Conservation (phyloP, 2,113 vertebrate genomes). For the Oreotrochilus melanogaster region DNA sequence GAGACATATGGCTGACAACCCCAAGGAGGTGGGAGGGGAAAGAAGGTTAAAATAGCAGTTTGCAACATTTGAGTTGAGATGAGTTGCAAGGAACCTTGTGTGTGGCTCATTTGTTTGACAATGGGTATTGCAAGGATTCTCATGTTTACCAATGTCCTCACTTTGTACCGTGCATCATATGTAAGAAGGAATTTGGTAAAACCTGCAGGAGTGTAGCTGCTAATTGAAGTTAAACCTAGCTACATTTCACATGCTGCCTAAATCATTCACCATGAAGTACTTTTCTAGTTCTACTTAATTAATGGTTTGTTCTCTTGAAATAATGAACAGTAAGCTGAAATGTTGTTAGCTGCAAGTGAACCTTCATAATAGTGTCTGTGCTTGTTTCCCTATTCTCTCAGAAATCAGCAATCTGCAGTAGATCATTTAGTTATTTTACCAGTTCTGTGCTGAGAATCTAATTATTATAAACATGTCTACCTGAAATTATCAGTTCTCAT, state of each 20-base stretch:
- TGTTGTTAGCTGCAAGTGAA: background rate
- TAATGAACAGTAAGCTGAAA: background rate
- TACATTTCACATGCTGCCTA: background rate
- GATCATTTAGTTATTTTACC: background rate
- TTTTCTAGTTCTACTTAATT: background rate
- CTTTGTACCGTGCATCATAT: background rate
- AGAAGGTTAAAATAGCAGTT: background rate
- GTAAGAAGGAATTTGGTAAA: background rate
- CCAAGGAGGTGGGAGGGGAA: background rate
- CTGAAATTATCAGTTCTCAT: background rate
- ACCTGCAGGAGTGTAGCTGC: background rate
- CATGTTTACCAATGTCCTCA: background rate
- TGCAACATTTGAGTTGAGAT: background rate
- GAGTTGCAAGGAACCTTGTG: background rate
- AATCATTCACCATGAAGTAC: background rate
- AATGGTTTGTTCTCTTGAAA: background rate
- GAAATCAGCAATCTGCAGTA: background rate
- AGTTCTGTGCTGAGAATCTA: background rate
- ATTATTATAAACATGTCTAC: background rate
- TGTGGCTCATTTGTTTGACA: background rate
- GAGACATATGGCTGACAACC: background rate
- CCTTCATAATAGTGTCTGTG: background rate
- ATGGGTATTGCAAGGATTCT: background rate
- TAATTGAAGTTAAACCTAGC: background rate
- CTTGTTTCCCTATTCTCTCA: conserved; percentile 23